phyloP scores from a whole-genome alignment of 2,888 invertebrate species.

The Thymelicus lineola region DNA sequence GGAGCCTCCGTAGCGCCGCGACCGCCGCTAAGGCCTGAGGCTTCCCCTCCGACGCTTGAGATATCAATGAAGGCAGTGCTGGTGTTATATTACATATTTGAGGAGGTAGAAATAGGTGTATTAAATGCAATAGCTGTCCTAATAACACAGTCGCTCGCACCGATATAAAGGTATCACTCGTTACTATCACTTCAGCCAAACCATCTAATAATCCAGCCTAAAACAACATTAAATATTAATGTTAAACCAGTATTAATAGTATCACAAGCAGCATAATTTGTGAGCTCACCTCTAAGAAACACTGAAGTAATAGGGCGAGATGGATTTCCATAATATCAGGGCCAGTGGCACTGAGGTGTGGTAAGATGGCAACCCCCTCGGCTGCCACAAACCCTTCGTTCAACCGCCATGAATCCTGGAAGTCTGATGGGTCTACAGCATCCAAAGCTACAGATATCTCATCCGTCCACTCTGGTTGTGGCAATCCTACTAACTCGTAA shows the following conservation, averaged over 20 bases:
- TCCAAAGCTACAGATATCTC: constrained; percentile 95
- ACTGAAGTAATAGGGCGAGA: constrained; percentile 93
- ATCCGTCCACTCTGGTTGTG: constrained; percentile 96
- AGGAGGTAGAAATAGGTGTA: constrained; percentile 93
- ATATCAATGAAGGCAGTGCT: constrained; percentile 92
- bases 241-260: constrained; percentile 2
- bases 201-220: constrained; percentile 93
- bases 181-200: constrained; percentile 95
- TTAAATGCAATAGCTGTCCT: constrained; percentile 94
- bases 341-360: constrained; percentile 93
- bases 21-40: constrained; percentile 94
- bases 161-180: constrained; percentile 95
- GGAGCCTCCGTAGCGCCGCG: constrained; percentile 91
- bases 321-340: constrained; percentile 97
- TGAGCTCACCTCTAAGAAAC: constrained; percentile 90
- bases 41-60: constrained; percentile 91
- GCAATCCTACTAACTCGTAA: constrained; percentile 94
- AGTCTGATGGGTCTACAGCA: constrained; percentile 94
- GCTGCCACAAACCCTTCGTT: constrained; percentile 98
- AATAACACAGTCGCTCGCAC: constrained; percentile 96
- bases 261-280: neutral
- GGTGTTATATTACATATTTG: constrained; percentile 94
- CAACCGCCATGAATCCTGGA: constrained; percentile 94
- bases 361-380: constrained; percentile 94
- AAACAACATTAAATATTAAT: constrained; percentile 41